Conservation (phyloP, 2,797 vertebrate genomes). For the Hybognathus amarus region DNA sequence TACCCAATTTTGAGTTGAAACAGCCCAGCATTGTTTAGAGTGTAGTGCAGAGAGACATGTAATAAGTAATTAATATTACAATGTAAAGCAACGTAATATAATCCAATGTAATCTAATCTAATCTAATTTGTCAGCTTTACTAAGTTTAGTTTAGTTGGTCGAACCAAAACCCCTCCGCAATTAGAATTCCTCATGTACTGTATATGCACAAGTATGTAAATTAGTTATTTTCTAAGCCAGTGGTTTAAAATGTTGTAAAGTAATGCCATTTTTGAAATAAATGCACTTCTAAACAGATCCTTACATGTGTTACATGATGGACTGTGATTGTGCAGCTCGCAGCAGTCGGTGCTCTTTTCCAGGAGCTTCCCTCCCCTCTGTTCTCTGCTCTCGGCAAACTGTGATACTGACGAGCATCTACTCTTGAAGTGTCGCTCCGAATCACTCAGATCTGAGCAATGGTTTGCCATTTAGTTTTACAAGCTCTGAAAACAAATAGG, state of each 20-base stretch:
- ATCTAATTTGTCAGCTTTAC: not conserved
- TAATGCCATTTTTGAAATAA: not conserved
- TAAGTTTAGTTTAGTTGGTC: not conserved
- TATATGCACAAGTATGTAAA: not conserved
- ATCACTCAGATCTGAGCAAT: conserved; percentile 40
- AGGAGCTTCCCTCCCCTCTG: conserved; percentile 41
- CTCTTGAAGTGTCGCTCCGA: conserved; percentile 49
- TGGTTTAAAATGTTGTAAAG: not conserved
- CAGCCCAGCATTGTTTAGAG: too few relatives aligned
- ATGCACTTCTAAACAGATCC: not conserved
- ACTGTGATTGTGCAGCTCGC: not conserved
- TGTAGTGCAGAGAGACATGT: not conserved
- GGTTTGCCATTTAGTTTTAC: conserved; percentile 48
- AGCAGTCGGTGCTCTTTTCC: conserved; percentile 42
- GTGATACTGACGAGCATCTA: conserved; percentile 45
- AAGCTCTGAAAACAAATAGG: conserved; percentile 47
- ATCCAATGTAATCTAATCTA: not conserved
- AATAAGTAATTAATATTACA: not conserved
- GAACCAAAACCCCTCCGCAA: not conserved
- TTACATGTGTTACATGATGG: not conserved
- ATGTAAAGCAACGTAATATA: not conserved
- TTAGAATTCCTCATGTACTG: not conserved
- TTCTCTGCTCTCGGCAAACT: conserved; percentile 52
- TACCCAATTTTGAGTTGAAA: too few relatives aligned
- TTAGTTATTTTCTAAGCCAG: not conserved